Evolutionary conservation across 2,888 invertebrate species (phyloP), one percentile per base, ranked within the genome.

Genomic region (Lamellibrachia columna): DNA sequence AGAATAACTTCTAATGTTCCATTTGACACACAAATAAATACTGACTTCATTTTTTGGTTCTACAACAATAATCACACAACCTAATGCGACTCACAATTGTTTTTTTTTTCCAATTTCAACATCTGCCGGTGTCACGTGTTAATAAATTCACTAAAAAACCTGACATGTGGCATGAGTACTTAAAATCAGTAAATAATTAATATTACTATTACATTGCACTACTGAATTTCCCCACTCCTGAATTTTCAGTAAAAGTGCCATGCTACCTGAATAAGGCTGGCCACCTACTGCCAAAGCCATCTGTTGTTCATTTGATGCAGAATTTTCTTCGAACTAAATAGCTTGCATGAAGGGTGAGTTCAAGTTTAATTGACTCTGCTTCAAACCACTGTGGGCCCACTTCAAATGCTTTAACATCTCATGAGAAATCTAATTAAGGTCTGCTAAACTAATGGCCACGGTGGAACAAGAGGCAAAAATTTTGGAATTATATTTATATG

Each of bases 311-410:
- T 75, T 75, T 15, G 6, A 40, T 6, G 6, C n/a, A n/a, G 22
- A 22, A 75, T 75, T 75, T 15, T 75, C 75, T n/a, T 15, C 75
- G 40, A 75, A 75, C 75, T 75, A 75, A 75, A 75, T 75, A n/a
- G 75, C 75, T 22, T 75, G 75, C 11, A 6, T 75, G 75, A 75
- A 75, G 75, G 3, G 75, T 6, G 15, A 75, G 75, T 75, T 75
- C 22, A 75, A 75, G 75, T 75, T 75, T 75, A 75, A 75, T 75
- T 75, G 75, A 75, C 75, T 75, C 75, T n/a, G n/a, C 75, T 75
- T 22, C 75, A 6, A 15, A 22, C 75, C 22, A 75, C 75, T 75
- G 22, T 75, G 75, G 40, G 75, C 22, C 75, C 75, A 75, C 75
- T 75, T 75, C 75, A 22, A 15, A 75, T 22, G 75, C 75, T 75